Conservation (phyloP, 1,140 invertebrate species). For the Ostrea edulis region DNA sequence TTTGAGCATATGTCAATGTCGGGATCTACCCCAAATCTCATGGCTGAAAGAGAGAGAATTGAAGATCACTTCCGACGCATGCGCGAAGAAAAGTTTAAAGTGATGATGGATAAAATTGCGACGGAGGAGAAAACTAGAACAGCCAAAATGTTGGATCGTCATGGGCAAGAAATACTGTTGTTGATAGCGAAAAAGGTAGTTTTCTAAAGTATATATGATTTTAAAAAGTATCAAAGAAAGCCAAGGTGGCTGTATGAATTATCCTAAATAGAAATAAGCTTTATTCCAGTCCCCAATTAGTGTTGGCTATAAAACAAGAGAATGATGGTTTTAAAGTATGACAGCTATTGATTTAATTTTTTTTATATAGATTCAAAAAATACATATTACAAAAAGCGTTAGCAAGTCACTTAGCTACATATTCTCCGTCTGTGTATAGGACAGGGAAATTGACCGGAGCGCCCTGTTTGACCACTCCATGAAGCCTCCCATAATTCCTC, state of each 20-base stretch:
- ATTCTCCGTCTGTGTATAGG: constrained; percentile 55
- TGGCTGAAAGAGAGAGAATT: constrained; percentile 72
- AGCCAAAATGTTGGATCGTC: constrained; percentile 74
- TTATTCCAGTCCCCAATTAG: no score
- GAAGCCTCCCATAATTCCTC: constrained; percentile 69
- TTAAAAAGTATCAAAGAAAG: background rate
- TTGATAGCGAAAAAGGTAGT: constrained; percentile 74
- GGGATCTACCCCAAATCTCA: constrained; percentile 64
- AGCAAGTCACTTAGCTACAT: no score
- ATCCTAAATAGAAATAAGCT: no score
- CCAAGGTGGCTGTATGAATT: no score
- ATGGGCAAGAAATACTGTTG: constrained; percentile 74
- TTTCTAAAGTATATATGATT: background rate
- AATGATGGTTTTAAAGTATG: no score
- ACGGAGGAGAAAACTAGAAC: constrained; percentile 72
- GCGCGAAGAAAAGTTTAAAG: constrained; percentile 71
- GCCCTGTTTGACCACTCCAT: constrained; percentile 74
- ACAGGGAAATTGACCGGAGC: constrained; percentile 68
- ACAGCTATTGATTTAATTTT: no score
- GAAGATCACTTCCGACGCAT: constrained; percentile 73
- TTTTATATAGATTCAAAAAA: no score
- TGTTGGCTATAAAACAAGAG: no score
- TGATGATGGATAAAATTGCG: constrained; percentile 72
- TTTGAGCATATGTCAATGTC: constrained; percentile 66
- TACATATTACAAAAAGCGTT: no score